A percentile compares a stretch with the other conserved stretches of the same genome.
Conservation (phyloP, 2,888 invertebrate species). For the Oligia strigilis region DNA sequence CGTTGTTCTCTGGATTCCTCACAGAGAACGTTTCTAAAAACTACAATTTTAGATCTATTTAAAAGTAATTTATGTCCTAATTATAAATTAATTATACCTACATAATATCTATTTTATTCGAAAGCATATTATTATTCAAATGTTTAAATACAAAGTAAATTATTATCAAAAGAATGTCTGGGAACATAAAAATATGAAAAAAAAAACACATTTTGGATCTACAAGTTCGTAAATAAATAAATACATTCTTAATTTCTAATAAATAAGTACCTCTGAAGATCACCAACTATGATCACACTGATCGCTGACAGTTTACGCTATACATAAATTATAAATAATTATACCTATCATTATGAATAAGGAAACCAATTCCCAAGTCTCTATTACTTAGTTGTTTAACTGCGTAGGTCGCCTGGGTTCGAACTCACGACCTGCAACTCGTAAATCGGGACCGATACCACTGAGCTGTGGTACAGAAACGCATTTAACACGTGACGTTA, state of each 20-base stretch:
- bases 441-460: too few relatives aligned
- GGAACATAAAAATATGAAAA: not conserved
- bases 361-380: not conserved
- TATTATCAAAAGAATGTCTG: not conserved
- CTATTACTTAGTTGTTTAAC: not conserved
- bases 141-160: not conserved
- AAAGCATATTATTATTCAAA: not conserved
- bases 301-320: not conserved
- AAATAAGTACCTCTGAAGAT: slow-evolving; percentile 10
- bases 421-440: too few relatives aligned
- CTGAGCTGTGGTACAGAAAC: too few relatives aligned
- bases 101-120: not conserved
- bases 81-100: slow-evolving; percentile 8
- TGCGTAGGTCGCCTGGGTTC: not conserved
- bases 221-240: not conserved
- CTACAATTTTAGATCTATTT: slow-evolving; percentile 38
- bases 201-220: not conserved
- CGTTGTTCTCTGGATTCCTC: slow-evolving; percentile 56
- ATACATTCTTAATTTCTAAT: not conserved
- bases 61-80: slow-evolving; percentile 9
- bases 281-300: not conserved
- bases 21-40: slow-evolving; percentile 53
- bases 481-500: not conserved
- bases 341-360: not conserved
- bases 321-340: not conserved